Evolutionary conservation across 1,140 invertebrate genomes (phyloP), one percentile per base, ranked within the genome.

Genomic region (Drosophila kohkoa): DNA sequence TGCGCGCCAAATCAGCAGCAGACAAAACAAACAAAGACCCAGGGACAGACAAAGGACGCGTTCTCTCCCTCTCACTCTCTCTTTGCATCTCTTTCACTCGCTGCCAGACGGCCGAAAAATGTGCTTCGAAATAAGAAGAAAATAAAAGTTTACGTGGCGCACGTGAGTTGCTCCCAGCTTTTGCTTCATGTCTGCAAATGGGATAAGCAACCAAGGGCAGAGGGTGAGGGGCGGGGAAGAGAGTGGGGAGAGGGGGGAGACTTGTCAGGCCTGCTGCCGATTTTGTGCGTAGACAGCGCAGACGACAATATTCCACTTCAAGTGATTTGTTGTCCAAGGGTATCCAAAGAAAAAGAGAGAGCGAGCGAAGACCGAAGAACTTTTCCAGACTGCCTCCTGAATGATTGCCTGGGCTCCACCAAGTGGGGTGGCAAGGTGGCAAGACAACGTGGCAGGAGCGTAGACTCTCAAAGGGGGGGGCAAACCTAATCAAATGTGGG

Each of bases 11-110:
- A 88, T 87, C 80, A 87, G 73, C 51, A 80, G 80, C 83, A 88
- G 77, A 83, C 83, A 83, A 89, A 78, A 80, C 80, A 87, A 88
- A 88, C 83, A 88, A 88, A 87, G 83, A 75, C 83, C 74, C 25
- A 48, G 46, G 68, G 75, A 86, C 72, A 71, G 82, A 87, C 59
- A 66, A 57, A n/a, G 63, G 55, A 43, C 25, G 15, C n/a, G 10
- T 13, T 32, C 20, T 20, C 25, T 32, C 28, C n/a, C 30, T 54
- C 46, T 11, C 20, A 3, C 46, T 28, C 48, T 1, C 48, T 28
- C 25, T 5, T 8, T 5, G 6, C 25, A 3, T 49, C 46, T 15
- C 8, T 15, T 49, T 38, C 11, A n/a, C 41, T 43, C 41, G 11
- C 41, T 49, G 10, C 10, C 68, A 71, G 46, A 66, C 66, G 52